Evolutionary conservation across 2,888 invertebrate genomes (phyloP).

Genomic region (Scrobipalpa costella): DNA sequence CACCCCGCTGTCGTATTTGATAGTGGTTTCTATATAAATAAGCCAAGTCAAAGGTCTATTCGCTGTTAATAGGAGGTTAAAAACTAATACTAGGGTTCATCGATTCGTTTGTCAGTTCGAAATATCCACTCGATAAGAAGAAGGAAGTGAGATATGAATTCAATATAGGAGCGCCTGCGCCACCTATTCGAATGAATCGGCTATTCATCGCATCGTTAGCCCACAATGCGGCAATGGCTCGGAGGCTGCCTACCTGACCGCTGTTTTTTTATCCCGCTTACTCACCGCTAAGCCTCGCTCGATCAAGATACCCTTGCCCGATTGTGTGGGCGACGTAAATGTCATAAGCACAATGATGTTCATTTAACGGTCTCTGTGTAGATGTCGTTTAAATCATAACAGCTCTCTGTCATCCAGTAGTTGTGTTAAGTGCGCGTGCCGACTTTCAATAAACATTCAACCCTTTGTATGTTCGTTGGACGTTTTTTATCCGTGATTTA

Average conservation of each 20-base stretch:
- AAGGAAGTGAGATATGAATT: slow-evolving; percentile 42
- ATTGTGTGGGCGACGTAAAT: slow-evolving; percentile 65
- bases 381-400: slow-evolving; percentile 62
- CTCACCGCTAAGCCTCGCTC: slow-evolving; percentile 44
- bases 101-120: too few relatives aligned
- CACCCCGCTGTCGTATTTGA: too few relatives aligned
- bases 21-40: too few relatives aligned
- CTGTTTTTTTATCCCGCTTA: slow-evolving; percentile 38
- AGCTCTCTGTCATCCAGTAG: slow-evolving; percentile 56
- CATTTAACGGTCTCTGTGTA: slow-evolving; percentile 52
- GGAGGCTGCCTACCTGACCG: slow-evolving; percentile 65
- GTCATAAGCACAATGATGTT: slow-evolving; percentile 64
- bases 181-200: slow-evolving; percentile 59
- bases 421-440: slow-evolving; percentile 56
- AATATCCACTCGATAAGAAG: slow-evolving; percentile 57
- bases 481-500: slow-evolving; percentile 50
- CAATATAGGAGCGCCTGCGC: slow-evolving; percentile 53
- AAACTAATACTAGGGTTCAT: background rate
- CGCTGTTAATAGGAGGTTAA: too few relatives aligned
- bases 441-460: slow-evolving; percentile 58
- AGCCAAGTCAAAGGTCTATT: too few relatives aligned
- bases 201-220: slow-evolving; percentile 68
- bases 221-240: slow-evolving; percentile 71
- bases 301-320: slow-evolving; percentile 54
- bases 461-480: slow-evolving; percentile 47